Conservation (phyloP, 2,888 invertebrate species). For the Drosophila fulvimacula region DNA sequence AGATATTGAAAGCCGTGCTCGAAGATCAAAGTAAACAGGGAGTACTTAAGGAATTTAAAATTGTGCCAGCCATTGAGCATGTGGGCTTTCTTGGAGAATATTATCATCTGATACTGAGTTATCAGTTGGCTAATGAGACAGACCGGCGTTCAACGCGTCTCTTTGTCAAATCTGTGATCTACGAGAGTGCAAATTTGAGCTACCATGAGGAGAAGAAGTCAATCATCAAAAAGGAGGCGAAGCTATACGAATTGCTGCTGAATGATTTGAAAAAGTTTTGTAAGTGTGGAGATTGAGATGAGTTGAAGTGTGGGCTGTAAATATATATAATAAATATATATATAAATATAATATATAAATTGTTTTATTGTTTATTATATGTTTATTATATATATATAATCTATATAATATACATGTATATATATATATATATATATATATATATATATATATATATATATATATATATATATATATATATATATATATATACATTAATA, state of each 20-base stretch:
- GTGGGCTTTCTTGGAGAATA: conserved; percentile 81
- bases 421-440: background rate
- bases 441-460: too few species aligned
- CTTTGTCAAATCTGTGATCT: conserved; percentile 77
- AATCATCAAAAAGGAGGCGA: conserved; percentile 72
- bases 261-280: conserved; percentile 69
- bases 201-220: conserved; percentile 57
- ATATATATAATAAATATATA: background rate
- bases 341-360: too few species aligned
- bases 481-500: too few species aligned
- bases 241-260: conserved; percentile 66
- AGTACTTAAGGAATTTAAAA: conserved; percentile 44
- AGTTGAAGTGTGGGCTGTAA: too few species aligned
- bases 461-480: background rate
- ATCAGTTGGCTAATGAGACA: conserved; percentile 51
- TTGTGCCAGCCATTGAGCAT: conserved; percentile 65
- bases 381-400: too few species aligned
- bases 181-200: conserved; percentile 58
- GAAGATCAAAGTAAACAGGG: conserved; percentile 49
- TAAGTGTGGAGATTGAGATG: conserved; percentile 42
- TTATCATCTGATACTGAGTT: conserved; percentile 69
- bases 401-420: too few species aligned
- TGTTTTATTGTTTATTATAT: too few species aligned
- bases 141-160: conserved; percentile 46
- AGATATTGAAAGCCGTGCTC: conserved; percentile 64